These are phyloP conservation scores for Ceratoteleas bidentatus DNA, from an alignment of 1,140 invertebrate species.

Conservation along the genomic window DNA sequence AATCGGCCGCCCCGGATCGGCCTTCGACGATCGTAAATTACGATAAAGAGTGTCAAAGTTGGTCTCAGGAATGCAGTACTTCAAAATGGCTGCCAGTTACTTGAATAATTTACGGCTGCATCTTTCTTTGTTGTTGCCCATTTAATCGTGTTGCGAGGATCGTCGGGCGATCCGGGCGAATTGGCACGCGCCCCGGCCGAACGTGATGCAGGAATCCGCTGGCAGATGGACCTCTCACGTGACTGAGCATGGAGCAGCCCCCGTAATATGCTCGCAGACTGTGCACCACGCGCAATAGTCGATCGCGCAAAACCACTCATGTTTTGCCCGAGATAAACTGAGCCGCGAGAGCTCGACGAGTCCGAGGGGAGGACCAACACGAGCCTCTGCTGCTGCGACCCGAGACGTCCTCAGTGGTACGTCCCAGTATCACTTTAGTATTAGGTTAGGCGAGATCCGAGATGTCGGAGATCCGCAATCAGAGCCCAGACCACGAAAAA, in stretches of 20 bases:
- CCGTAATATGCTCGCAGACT: constrained; percentile 71
- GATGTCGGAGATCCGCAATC: no score
- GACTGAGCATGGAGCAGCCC: constrained; percentile 50
- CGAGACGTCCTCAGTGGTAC: no score
- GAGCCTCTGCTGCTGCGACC: no score
- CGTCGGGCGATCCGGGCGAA: constrained; percentile 50
- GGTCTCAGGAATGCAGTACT: constrained; percentile 81
- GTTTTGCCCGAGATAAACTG: no score
- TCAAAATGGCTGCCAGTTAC: constrained; percentile 83
- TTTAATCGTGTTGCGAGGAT: constrained; percentile 69
- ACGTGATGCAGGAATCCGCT: constrained; percentile 30
- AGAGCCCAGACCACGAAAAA: no score
- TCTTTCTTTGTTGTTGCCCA: constrained; percentile 80
- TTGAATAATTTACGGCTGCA: constrained; percentile 82
- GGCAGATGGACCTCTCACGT: constrained; percentile 35
- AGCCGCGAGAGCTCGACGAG: no score
- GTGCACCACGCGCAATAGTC: constrained; percentile 15
- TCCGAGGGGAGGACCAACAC: no score
- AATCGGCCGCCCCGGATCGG: neutral
- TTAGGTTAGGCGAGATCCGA: no score
- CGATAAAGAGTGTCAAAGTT: constrained; percentile 79
- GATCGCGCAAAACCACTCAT: no score
- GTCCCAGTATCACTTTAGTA: no score
- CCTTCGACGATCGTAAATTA: constrained; percentile 13
- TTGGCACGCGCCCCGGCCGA: constrained; percentile 59